Base-by-base conservation (phyloP, 2,797 vertebrate genomes). In the Sibirionetta formosa region DNA sequence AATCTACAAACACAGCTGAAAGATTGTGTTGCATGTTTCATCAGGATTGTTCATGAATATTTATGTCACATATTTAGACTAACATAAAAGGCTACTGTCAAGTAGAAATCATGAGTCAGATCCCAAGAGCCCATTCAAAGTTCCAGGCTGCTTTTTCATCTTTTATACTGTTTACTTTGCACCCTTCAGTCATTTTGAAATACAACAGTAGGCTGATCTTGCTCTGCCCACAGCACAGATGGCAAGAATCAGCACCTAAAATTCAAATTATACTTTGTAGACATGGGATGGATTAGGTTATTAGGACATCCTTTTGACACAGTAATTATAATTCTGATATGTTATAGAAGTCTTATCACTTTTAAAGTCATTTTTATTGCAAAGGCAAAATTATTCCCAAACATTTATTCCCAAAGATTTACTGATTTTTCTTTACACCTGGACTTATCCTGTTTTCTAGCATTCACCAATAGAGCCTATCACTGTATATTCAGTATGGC, bases 51-150 rank as follows among this genome's bases (percentile, higher is more conserved):
- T 93, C 60, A 90, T 92, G 77, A 89, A 86, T 91, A 95, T 96
- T 95, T 85, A 96, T 90, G 18, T 56, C 33, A 88, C 58, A 92
- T 75, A 91, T 83, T 86, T 65, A 92, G 76, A 92, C 65, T 89
- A 89, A 88, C 15, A 7, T 93, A 89, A 95, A 97, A 96, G 79
- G 84, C 42, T 89, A 89, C 82, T 73, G 77, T 95, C 84, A 97
- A 88, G 80, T 46, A 97, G 73, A 96, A 96, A 94, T 80, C 73
- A 88, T 92, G 84, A 94, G 58, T 97, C 93, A 96, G 94, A 94
- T 96, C 87, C 77, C 77, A 89, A 79, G 58, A 94, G 77, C 66
- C 69, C 63, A 82, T 91, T 93, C 68, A 89, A 72, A 87, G 54
- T 82, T 78, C 29, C 72, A 93, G 42, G 64, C 12, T 92, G 66